These are phyloP conservation scores for Dastarcus helophoroides DNA, from an alignment of 2,888 invertebrate species.

Conservation along the genomic window DNA sequence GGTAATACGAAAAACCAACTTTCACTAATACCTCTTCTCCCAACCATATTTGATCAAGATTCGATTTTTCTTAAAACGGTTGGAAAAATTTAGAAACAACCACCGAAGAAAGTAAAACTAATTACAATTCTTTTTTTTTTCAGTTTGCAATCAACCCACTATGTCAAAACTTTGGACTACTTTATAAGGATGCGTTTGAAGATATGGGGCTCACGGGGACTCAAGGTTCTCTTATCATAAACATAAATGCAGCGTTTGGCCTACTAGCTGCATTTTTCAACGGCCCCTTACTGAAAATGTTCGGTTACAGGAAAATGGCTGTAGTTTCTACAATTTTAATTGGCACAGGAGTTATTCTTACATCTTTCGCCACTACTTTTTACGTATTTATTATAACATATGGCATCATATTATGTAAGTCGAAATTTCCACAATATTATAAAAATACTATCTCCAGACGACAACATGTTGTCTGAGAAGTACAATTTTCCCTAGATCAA, in stretches of 20 bases:
- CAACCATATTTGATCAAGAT: too few species aligned
- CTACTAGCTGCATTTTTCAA: constrained; percentile 55
- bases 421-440: too few species aligned
- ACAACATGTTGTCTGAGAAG: too few species aligned
- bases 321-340: constrained; percentile 44
- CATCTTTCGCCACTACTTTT: constrained; percentile 46
- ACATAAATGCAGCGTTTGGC: constrained; percentile 54
- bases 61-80: too few species aligned
- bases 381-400: constrained; percentile 50
- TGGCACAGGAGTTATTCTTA: constrained; percentile 46
- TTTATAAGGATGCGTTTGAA: constrained; percentile 51
- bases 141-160: neutral
- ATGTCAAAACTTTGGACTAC: constrained; percentile 48
- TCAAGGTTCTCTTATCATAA: constrained; percentile 51
- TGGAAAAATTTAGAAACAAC: too few species aligned
- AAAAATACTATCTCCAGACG: too few species aligned
- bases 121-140: constrained; percentile 1
- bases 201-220: constrained; percentile 46
- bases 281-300: constrained; percentile 49
- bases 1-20: too few species aligned
- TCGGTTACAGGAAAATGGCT: constrained; percentile 55
- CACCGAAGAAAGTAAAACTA: too few species aligned
- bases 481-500: too few species aligned
- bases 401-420: constrained; percentile 60
- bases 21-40: too few species aligned